Conservation (phyloP, 1,140 invertebrate genomes). For the Halictus rubicundus region DNA sequence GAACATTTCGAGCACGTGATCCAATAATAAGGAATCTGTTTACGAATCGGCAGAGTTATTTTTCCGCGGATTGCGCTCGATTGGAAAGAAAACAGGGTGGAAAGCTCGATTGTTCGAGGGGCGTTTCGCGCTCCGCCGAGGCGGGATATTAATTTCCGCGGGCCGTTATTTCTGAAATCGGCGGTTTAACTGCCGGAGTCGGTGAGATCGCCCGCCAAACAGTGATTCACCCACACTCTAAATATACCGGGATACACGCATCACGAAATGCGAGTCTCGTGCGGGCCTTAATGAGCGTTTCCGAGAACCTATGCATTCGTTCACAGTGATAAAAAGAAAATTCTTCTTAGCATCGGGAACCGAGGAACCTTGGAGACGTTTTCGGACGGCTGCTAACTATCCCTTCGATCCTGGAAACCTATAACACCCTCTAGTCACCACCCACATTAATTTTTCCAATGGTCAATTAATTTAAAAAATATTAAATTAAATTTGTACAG, state of each 20-base stretch:
- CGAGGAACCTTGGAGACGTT: slow-evolving; percentile 14
- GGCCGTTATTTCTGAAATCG: slow-evolving; percentile 78
- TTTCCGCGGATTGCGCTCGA: not conserved
- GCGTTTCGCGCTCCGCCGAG: slow-evolving; percentile 5
- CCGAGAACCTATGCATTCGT: slow-evolving; percentile 30
- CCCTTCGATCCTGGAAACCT: not conserved
- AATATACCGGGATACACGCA: slow-evolving; percentile 75
- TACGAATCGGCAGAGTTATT: not conserved
- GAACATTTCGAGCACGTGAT: no score
- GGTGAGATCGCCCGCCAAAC: slow-evolving; percentile 64
- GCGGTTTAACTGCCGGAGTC: slow-evolving; percentile 72
- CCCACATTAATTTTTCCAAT: not conserved
- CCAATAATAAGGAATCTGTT: not conserved
- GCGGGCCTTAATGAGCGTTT: slow-evolving; percentile 52
- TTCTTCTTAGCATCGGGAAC: not conserved
- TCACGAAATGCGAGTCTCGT: slow-evolving; percentile 53
- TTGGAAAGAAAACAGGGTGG: no score
- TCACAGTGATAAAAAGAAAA: slow-evolving; percentile 16
- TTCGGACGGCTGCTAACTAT: slow-evolving; percentile 13
- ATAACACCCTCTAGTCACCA: not conserved
- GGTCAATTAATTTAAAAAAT: not conserved
- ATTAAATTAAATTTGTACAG: no score
- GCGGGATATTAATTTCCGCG: slow-evolving; percentile 73
- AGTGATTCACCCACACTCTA: slow-evolving; percentile 79
- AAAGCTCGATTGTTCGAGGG: not conserved